Evolutionary conservation across 2,888 invertebrate species (phyloP), one percentile per base, ranked within the genome.

Genomic region (Torymus texanus): DNA sequence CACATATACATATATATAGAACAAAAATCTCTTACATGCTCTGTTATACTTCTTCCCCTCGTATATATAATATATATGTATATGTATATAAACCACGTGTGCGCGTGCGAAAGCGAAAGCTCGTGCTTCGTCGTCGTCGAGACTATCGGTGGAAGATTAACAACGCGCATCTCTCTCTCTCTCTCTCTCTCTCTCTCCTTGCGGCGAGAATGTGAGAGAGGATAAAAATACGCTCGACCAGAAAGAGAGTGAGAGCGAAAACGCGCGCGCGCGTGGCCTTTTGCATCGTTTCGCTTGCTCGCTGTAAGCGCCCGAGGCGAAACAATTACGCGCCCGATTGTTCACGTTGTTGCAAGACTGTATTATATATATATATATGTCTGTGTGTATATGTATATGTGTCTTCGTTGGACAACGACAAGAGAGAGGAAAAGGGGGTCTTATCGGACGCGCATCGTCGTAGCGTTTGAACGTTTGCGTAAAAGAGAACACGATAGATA

Each of bases 141-240:
- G 70, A 55, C 41, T 41, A 41, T 41, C 41, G 41, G 41, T 41
- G 75, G 75, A 79, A 83, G 82, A 83, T 84, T 82, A 84, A 83
- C 82, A 82, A 78, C 63, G 81, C 83, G 82, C 82, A 83, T 84
- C 84, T 82, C 82, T 62, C 29, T 29, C 29, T 29, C 29, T 84
- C 84, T 82, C 82, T 62, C 29, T 29, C 29, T 29, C 29, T 29
- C 41, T 21, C 29, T 29, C 41, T 41, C 41, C 41, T 41, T 41
- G 41, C 41, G 41, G 41, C 41, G 81, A 78, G 76, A 80, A 80
- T 82, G 82, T 81, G 81, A 83, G 84, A 78, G 81, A 83, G 83
- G 84, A 85, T 86, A 88, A 88, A 88, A 88, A 87, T 88, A 88
- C 56, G 55, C 71, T 29, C 53, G 29, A 58, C 41, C 21, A 50